Percentiles rank a stretch among this genome's conserved stretches.
These are phyloP conservation scores for Gonioctena quinquepunctata DNA, from an alignment of 1,140 invertebrate species.

Conservation along the genomic window DNA sequence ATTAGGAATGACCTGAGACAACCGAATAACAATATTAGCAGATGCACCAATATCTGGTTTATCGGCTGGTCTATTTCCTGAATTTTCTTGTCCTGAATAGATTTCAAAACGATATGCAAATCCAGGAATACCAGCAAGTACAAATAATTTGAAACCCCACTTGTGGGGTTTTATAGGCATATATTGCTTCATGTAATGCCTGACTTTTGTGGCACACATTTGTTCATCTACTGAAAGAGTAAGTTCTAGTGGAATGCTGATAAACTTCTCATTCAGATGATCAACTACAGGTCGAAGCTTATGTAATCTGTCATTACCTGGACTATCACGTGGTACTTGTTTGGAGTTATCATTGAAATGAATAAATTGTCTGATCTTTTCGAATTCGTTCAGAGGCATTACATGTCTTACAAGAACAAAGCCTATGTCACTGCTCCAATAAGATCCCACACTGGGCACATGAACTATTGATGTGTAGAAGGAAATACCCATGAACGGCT, in stretches of 20 bases:
- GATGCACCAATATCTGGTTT: conserved; percentile 18
- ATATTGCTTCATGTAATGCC: conserved; percentile 34
- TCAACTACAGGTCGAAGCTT: not conserved
- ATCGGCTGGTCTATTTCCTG: not conserved
- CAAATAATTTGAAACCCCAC: conserved; percentile 50
- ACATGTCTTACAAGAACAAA: not conserved
- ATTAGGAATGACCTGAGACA: conserved; percentile 9
- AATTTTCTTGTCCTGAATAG: conserved; percentile 19
- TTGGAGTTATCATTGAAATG: not conserved
- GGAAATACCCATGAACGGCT: not conserved
- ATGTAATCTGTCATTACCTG: not conserved
- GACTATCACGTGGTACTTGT: not conserved
- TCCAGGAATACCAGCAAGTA: conserved; percentile 26
- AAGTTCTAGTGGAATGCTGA: not conserved
- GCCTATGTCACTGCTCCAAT: not conserved
- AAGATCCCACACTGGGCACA: not conserved
- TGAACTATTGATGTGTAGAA: not conserved
- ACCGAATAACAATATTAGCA: conserved; percentile 24
- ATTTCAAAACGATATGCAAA: conserved; percentile 33
- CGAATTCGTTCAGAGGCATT: not conserved
- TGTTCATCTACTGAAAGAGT: not conserved
- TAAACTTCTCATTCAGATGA: not conserved
- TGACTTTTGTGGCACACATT: not conserved
- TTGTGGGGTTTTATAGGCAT: conserved; percentile 53
- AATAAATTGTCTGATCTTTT: not conserved